Base-by-base conservation (phyloP, 2,113 vertebrate genomes). In the Telmatochromis bifrenatus region DNA sequence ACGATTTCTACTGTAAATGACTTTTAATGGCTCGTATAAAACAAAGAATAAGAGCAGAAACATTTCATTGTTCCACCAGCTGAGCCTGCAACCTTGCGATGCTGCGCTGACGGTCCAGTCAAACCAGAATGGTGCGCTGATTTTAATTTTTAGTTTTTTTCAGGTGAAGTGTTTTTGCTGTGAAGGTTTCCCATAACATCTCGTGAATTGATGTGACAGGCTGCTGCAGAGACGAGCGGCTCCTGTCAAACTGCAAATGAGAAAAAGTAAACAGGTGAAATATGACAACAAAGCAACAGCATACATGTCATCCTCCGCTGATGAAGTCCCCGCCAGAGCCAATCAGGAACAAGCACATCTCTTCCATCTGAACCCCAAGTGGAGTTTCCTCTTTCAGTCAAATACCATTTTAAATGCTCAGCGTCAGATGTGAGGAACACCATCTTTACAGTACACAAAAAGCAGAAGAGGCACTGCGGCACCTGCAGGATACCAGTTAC, bases 191-290 rank as follows among this genome's bases (percentile, higher is more conserved):
- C 45, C 13, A 15, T 21, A 53, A 42, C 31, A 9, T 79, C 49
- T 77, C 9, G 1, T 39, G 81, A 90, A 13, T 15, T 21, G 51
- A 75, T 82, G 86, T 90, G 92, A 89, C 92, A 87, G 55, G 84
- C 37, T 15, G 56, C 73, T 12, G 84, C 84, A 4, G 82, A 87
- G 86, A 90, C 51, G 75, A 84, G 80, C 23, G 11, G 35, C 56
- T 83, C 5, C 88, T 87, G 92, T 89, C 92, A 90, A 56, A 88
- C 85, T 51, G 51, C 47, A 89, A 83, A 88, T 84, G 79, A 84
- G 68, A 58, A 11, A 45, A 79, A 79, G 45, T 73, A 82, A 93
- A 86, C 88, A 62, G 84, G 75, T 86, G 83, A 91, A 90, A 87
- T 49, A 79, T 85, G 90, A 90, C 84, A 91, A 85, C 81, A 70